Evolutionary conservation across 2,113 vertebrate species (phyloP).

Genomic region (Lichenostomus cassidix): DNA sequence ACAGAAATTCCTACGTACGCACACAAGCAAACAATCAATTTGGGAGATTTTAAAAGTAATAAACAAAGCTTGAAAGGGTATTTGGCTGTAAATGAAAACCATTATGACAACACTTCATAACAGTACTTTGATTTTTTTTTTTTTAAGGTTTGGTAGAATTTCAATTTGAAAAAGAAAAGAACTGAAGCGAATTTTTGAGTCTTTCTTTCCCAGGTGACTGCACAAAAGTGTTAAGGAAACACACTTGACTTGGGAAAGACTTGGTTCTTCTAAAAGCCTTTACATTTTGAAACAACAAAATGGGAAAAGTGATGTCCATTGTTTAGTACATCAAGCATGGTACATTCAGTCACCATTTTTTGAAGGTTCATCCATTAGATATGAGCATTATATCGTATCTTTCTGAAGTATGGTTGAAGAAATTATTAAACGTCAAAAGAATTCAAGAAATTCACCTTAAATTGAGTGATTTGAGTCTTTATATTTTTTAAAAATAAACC

Average conservation of each 20-base stretch:
- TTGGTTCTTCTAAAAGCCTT: not conserved
- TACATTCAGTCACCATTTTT: not conserved
- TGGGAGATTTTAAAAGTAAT: slow-evolving; percentile 31
- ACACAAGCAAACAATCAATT: slow-evolving; percentile 53
- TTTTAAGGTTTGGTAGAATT: not conserved
- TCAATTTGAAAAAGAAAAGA: not conserved
- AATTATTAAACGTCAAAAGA: not conserved
- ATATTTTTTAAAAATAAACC: not conserved
- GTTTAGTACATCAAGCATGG: not conserved
- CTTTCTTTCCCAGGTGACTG: not conserved
- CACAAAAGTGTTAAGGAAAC: not conserved
- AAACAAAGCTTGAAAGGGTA: slow-evolving; percentile 45
- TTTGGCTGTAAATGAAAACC: slow-evolving; percentile 42
- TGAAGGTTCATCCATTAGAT: not conserved
- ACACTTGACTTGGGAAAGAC: not conserved
- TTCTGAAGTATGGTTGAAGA: not conserved
- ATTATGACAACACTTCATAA: slow-evolving; percentile 29
- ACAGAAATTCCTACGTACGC: slow-evolving; percentile 6
- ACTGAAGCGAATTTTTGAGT: not conserved
- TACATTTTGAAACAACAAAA: not conserved
- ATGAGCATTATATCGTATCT: not conserved
- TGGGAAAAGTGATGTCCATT: not conserved
- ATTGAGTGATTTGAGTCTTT: not conserved
- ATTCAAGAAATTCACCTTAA: not conserved
- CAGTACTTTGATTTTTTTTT: not conserved